A percentile compares a stretch with the other conserved stretches of the same genome.
Conservation (phyloP, 1,140 invertebrate genomes). For the Mamestra configurata region DNA sequence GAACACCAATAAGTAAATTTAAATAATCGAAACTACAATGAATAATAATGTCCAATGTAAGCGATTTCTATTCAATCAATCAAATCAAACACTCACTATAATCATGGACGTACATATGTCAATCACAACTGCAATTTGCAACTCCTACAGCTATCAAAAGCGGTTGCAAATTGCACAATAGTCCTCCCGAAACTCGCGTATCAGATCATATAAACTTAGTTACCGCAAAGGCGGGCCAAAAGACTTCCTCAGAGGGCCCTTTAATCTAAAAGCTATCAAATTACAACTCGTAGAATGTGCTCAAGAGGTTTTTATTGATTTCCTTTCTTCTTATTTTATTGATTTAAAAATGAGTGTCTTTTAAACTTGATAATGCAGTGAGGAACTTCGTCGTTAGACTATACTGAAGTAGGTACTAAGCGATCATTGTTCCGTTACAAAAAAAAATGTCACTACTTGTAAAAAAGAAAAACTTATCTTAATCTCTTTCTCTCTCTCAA, state of each 20-base stretch:
- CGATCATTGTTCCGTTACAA: too few species aligned
- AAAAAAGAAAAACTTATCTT: too few species aligned
- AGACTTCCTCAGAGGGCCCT: constrained; percentile 49
- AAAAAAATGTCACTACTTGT: too few species aligned
- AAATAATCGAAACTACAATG: too few species aligned
- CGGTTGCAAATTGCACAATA: constrained; percentile 15
- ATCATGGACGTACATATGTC: too few species aligned
- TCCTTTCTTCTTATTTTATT: neutral
- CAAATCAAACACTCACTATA: neutral
- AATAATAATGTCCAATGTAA: too few species aligned
- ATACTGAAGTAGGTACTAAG: too few species aligned
- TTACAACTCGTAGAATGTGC: constrained; percentile 49
- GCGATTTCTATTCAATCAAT: too few species aligned
- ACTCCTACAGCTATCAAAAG: neutral
- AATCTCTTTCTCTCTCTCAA: too few species aligned
- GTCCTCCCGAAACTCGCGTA: constrained; percentile 4
- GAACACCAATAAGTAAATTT: too few species aligned
- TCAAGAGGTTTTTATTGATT: constrained; percentile 44
- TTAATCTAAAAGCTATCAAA: constrained; percentile 62
- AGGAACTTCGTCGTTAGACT: too few species aligned
- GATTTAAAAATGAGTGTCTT: neutral
- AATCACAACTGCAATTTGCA: neutral
- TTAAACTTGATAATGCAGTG: neutral
- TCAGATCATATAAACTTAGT: constrained; percentile 55
- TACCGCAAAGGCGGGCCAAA: constrained; percentile 52